Conservation (phyloP, 2,113 vertebrate genomes). For the Eulemur macaco region DNA sequence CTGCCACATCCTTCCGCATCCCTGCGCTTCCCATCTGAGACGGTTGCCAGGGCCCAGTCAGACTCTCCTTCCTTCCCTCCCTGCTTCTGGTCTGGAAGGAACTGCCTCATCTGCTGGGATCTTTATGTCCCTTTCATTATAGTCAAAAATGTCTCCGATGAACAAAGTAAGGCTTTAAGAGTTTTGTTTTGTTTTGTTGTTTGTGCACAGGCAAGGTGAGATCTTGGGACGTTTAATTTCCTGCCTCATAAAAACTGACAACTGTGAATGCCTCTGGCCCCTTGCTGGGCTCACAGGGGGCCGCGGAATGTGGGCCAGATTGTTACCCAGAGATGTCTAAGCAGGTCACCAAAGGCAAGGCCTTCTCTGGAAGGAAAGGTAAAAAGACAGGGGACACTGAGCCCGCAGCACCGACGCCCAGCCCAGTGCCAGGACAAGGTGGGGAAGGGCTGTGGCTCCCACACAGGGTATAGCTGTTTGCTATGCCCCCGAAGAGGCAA, state of each 20-base stretch:
- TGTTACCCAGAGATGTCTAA: not conserved
- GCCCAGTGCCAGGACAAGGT: too few species aligned
- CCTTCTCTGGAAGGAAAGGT: not conserved
- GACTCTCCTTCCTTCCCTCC: not conserved
- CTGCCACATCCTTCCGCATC: not conserved
- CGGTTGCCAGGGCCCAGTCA: not conserved
- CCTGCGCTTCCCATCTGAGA: not conserved
- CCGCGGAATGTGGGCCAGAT: not conserved
- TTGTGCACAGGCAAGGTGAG: not conserved
- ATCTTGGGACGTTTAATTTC: not conserved
- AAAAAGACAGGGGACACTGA: not conserved
- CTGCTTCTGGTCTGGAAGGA: not conserved
- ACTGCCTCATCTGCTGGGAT: not conserved
- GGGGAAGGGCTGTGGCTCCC: not conserved
- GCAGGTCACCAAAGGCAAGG: not conserved
- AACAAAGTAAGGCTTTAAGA: not conserved
- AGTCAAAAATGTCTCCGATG: not conserved
- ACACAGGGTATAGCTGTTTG: not conserved
- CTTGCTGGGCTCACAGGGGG: not conserved
- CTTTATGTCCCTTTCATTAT: not conserved
- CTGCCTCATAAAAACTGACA: rapidly evolving
- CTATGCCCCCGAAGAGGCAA: not conserved
- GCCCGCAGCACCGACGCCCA: rapidly evolving
- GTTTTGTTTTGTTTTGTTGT: not conserved
- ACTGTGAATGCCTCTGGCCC: not conserved